Evolutionary conservation across 2,888 invertebrate species (phyloP), one percentile per base, ranked within the genome.

Genomic region (Orthosia incerta): DNA sequence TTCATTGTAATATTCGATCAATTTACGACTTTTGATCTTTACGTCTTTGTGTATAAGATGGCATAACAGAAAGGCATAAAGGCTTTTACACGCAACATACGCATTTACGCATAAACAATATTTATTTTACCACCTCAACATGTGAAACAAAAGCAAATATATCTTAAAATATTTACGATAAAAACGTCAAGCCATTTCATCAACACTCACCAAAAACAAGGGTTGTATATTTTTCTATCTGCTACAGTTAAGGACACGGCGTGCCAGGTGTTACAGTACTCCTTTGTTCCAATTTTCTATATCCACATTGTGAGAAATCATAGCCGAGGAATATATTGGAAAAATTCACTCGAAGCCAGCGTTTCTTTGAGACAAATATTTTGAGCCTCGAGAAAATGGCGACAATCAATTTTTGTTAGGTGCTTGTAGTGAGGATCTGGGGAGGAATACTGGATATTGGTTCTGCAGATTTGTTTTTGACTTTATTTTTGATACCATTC

Each of bases 201-300:
- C 69, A 70, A 53, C 68, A 55, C 60, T 4, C 26, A n/a, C 13
- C n/a, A 61, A 46, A 55, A 51, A 62, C 15, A 31, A 60, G 66
- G 48, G 53, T 31, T 64, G 31, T 74, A 53, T 74, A 53, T 69
- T 31, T 71, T 74, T 62, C 16, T 51, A 61, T 80, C 50, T 66
- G 50, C 75, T 31, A 62, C 20, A 59, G 56, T 71, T 71, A 74
- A 66, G 59, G 71, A 68, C 75, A 39, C 9, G 39, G 39, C 39
- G 39, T 39, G 64, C 76, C 83, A 86, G 84, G 80, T 84, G 84
- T 61, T 57, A 56, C 45, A 31, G 45, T 39, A 48, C 51, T 56
- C 66, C 57, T 79, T 73, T 79, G 78, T 86, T 83, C 72, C 84
- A 79, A 80, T 85, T 85, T 79, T 23, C 64, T 39, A 51, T 70